A percentile compares a stretch with the other conserved stretches of the same genome.
Evolutionary conservation across 2,113 vertebrate species (phyloP).

Genomic region (Symphodus melops): DNA sequence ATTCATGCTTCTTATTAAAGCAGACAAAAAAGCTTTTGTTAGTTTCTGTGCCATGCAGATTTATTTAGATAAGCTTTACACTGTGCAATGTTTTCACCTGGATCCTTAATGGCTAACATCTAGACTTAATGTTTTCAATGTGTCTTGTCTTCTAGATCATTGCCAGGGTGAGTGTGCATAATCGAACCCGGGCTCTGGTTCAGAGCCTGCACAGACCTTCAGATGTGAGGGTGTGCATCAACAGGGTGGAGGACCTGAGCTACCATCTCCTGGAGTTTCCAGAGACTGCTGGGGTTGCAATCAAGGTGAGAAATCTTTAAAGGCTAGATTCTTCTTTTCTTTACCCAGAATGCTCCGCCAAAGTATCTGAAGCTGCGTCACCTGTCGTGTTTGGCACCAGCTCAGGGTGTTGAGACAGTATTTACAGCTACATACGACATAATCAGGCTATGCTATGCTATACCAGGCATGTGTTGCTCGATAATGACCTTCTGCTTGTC

Average conservation of each 20-base stretch:
- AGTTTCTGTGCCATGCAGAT: not conserved
- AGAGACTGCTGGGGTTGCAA: slow-evolving; percentile 91
- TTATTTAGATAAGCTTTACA: not conserved
- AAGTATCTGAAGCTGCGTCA: not conserved
- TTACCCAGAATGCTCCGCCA: not conserved
- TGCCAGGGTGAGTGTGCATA: slow-evolving; percentile 96
- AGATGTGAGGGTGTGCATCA: slow-evolving; percentile 90
- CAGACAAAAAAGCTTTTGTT: not conserved
- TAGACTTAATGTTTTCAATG: not conserved
- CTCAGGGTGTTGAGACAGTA: not conserved
- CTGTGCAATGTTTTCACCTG: not conserved
- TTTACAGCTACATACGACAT: slow-evolving; percentile 9
- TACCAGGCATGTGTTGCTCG: not conserved
- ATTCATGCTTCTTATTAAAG: not conserved
- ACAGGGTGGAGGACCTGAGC: slow-evolving; percentile 93
- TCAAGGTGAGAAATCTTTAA: slow-evolving; percentile 86
- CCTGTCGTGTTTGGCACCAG: not conserved
- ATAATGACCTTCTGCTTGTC: slow-evolving; percentile 21
- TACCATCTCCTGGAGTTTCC: slow-evolving; percentile 96
- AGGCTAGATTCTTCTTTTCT: not conserved
- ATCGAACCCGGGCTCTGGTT: slow-evolving; percentile 93
- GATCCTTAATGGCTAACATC: not conserved
- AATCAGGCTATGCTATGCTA: not conserved
- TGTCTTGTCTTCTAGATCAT: slow-evolving; percentile 87
- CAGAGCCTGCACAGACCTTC: slow-evolving; percentile 90